Evolutionary conservation across 2,113 vertebrate species (phyloP).

Genomic region (Pavo muticus): DNA sequence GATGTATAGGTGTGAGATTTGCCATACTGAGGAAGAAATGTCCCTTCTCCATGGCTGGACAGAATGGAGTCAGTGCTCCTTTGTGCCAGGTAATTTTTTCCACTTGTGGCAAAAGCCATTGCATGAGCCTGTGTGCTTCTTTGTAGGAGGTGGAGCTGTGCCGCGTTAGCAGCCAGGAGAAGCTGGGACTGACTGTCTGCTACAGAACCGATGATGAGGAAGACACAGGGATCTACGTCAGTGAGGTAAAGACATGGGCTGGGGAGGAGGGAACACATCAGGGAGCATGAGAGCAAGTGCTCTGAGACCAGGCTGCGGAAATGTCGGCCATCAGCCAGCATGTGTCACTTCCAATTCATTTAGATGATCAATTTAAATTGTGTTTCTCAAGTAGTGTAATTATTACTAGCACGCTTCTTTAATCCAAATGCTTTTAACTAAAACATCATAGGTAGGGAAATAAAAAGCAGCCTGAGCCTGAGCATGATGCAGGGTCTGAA

Average conservation of each 20-base stretch:
- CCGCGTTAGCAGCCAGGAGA: conserved; percentile 92
- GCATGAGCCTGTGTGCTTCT: background rate
- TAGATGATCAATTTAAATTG: conserved; percentile 62
- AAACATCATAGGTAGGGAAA: conserved; percentile 7
- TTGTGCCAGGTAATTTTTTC: background rate
- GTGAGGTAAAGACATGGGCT: conserved; percentile 82
- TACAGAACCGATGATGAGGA: conserved; percentile 97
- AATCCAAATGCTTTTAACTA: conserved; percentile 30
- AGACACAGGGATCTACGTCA: conserved; percentile 93
- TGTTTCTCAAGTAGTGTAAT: conserved; percentile 43
- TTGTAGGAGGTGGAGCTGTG: conserved; percentile 92
- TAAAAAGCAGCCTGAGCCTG: conserved; percentile 21
- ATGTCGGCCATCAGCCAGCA: conserved; percentile 8
- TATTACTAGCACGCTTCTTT: conserved; percentile 55
- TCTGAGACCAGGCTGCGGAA: background rate
- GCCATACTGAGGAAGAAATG: background rate
- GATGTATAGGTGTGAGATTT: background rate
- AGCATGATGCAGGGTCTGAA: background rate
- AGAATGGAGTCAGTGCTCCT: background rate
- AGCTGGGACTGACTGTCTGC: conserved; percentile 95
- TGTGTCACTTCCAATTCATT: conserved; percentile 43
- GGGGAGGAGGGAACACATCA: background rate
- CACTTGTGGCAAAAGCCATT: background rate
- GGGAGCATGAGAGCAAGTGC: background rate
- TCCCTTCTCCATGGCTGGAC: background rate